These are phyloP conservation scores for Sisor rabdophorus DNA, from an alignment of 2,113 vertebrate genomes.

Conservation along the genomic window DNA sequence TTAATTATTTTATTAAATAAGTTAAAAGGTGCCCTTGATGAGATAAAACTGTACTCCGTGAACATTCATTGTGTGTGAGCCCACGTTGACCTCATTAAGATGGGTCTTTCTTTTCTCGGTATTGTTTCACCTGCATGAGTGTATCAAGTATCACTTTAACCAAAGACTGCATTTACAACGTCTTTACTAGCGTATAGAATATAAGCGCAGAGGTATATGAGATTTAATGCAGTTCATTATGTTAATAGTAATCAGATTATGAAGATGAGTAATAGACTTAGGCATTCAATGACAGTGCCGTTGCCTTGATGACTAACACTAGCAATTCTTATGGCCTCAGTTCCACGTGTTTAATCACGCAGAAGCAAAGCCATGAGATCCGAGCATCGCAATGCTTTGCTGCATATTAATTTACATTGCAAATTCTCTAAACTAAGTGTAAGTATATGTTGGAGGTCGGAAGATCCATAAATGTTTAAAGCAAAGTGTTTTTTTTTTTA, in stretches of 20 bases:
- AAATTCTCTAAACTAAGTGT: not conserved
- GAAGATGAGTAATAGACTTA: conserved; percentile 11
- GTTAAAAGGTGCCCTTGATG: too few relatives aligned
- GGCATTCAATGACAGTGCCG: not conserved
- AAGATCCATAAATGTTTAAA: not conserved
- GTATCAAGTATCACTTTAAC: not conserved
- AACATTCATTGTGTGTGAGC: not conserved
- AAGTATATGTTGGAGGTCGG: not conserved
- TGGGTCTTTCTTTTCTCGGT: not conserved
- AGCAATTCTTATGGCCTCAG: not conserved
- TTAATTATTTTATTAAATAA: too few relatives aligned
- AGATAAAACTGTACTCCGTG: too few relatives aligned
- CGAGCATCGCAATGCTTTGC: not conserved
- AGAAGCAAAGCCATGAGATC: not conserved
- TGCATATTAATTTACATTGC: not conserved
- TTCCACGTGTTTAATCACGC: conserved; percentile 9
- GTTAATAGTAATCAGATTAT: not conserved
- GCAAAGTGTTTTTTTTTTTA: not conserved
- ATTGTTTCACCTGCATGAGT: conserved; percentile 1
- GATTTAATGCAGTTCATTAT: not conserved
- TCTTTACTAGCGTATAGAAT: not conserved
- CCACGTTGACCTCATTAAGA: conserved; percentile 2
- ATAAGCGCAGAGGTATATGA: not conserved
- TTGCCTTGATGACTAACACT: not conserved
- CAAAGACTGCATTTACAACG: not conserved